Evolutionary conservation across 1,140 invertebrate species (phyloP), one percentile per base, ranked within the genome.

Genomic region (Zaprionus camerounensis): DNA sequence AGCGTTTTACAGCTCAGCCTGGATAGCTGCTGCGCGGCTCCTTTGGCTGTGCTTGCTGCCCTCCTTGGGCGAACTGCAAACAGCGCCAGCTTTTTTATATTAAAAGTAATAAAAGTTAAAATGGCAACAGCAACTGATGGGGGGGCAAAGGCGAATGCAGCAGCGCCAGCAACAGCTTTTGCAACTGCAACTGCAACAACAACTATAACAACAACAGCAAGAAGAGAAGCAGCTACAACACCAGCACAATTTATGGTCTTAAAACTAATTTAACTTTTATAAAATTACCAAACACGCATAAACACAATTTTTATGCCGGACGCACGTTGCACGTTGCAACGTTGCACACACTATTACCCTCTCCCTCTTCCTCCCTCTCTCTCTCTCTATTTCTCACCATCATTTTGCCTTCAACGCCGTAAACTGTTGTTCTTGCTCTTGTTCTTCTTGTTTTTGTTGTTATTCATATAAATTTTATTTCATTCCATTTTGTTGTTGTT

Each of bases 91-190:
- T 78, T 88, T 88, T 85, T 90, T 88, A 84, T 88, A 88, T 88
- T 88, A 88, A 88, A 90, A 88, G 85, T 88, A 88, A 88, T 88
- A 88, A 88, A 88, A 88, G 84, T 88, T 88, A 90, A 88, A 88
- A 90, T 81, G 84, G 78, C 81, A 79, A 31, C 38, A 64, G 28
- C 41, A 28, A 12, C 57, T 9, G 12, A 22, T 22, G 24, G 34
- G 20, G 20, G 20, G 34, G n/a, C 13, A 17, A 17, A 12, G 17
- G 24, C 4, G 49, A 64, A 73, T 49, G 41, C 38, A 58, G 36
- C 49, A 49, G 70, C 59, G 76, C 70, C 59, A 57, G 80, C 76
- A 59, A 70, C 68, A 61, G 58, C n/a, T 46, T 2, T 7, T 46
- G 41, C 41, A 41, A 41, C 38, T 46, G 41, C 41, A 46, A 17